Conservation (phyloP, 2,113 vertebrate genomes). For the Alectura lathami region DNA sequence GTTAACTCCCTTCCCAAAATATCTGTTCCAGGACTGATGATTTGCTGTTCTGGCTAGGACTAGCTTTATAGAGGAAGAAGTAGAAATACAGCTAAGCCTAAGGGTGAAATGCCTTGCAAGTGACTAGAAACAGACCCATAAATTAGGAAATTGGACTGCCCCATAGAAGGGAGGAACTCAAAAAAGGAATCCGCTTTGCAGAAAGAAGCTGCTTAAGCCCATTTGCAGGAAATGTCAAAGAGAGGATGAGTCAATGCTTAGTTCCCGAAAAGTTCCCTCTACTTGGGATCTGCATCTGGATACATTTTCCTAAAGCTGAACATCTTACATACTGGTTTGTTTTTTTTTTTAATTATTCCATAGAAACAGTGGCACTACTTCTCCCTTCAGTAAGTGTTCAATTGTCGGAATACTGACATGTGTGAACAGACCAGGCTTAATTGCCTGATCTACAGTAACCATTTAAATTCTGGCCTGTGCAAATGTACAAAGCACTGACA, state of each 20-base stretch:
- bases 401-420: neutral
- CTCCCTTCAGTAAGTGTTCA: neutral
- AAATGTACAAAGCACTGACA: neutral
- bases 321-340: accelerated
- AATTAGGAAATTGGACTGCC: neutral
- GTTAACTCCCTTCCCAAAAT: neutral
- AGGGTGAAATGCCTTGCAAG: neutral
- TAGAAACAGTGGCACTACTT: neutral
- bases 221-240: neutral
- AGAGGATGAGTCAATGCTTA: neutral
- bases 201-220: neutral
- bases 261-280: neutral
- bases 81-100: neutral
- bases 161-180: neutral
- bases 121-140: neutral
- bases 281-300: neutral
- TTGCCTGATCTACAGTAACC: neutral
- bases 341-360: neutral
- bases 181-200: neutral
- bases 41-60: neutral
- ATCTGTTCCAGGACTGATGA: neutral
- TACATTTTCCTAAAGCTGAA: neutral
- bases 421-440: neutral
- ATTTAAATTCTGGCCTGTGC: neutral
- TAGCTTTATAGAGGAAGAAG: neutral